Evolutionary conservation across 2,113 vertebrate species (phyloP).

Genomic region (Electrona antarctica): DNA sequence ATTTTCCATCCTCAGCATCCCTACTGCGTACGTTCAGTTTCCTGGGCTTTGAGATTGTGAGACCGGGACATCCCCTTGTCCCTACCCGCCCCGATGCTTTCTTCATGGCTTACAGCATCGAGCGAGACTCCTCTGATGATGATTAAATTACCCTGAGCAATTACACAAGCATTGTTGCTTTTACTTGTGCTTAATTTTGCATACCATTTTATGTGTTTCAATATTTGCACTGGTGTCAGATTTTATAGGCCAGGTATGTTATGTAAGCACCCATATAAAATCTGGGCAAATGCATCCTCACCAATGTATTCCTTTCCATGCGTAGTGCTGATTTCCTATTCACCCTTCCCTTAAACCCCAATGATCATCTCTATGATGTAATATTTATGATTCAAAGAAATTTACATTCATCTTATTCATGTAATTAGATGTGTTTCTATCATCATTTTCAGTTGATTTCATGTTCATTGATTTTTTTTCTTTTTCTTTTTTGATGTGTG

Average conservation of each 20-base stretch:
- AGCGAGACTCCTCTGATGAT: slow-evolving; percentile 92
- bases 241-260: slow-evolving; percentile 68
- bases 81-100: slow-evolving; percentile 96
- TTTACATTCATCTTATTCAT: slow-evolving; percentile 57
- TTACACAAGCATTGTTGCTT: slow-evolving; percentile 35
- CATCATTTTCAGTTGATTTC: slow-evolving; percentile 65
- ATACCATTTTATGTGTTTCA: slow-evolving; percentile 64
- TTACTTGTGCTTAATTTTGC: slow-evolving; percentile 35
- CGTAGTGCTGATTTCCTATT: slow-evolving; percentile 54
- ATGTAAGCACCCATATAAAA: slow-evolving; percentile 48
- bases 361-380: slow-evolving; percentile 62
- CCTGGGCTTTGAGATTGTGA: slow-evolving; percentile 99
- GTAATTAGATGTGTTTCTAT: slow-evolving; percentile 68
- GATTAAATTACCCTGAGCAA: slow-evolving; percentile 77
- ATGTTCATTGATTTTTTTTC: slow-evolving; percentile 50
- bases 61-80: slow-evolving; percentile 98
- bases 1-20: slow-evolving; percentile 78
- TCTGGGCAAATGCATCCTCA: slow-evolving; percentile 48
- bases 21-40: slow-evolving; percentile 97
- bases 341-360: slow-evolving; percentile 20
- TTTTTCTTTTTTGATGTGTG: slow-evolving; percentile 64
- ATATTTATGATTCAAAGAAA: slow-evolving; percentile 68
- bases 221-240: slow-evolving; percentile 72
- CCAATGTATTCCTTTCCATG: slow-evolving; percentile 46
- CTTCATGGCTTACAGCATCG: slow-evolving; percentile 98